A percentile compares a stretch with the other conserved stretches of the same genome.
phyloP scores from a whole-genome alignment of 2,113 vertebrate genomes.

The Channa maculata region DNA sequence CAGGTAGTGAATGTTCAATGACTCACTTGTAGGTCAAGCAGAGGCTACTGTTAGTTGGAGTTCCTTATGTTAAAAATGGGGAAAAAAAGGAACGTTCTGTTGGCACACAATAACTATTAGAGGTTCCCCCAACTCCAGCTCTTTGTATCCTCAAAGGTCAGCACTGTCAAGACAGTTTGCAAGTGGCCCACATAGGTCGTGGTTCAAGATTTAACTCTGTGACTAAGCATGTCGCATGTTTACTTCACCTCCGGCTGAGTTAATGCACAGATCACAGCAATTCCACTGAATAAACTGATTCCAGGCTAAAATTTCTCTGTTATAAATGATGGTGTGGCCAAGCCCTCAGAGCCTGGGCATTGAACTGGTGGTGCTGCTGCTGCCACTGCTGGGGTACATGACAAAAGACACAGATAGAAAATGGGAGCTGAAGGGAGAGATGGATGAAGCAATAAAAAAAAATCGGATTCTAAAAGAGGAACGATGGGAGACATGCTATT shows the following conservation, averaged over 20 bases:
- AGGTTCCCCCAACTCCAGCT: not conserved
- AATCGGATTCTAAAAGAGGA: conserved; percentile 19
- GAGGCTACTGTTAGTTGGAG: not conserved
- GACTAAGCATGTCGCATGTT: not conserved
- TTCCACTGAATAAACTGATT: not conserved
- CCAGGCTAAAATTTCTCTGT: not conserved
- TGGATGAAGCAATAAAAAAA: conserved; percentile 17
- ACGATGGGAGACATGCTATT: conserved; percentile 24
- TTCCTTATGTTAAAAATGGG: not conserved
- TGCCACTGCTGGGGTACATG: not conserved
- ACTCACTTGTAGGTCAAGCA: not conserved
- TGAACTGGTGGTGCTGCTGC: conserved; percentile 2
- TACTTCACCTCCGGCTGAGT: not conserved
- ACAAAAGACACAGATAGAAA: conserved; percentile 13
- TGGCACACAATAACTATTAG: not conserved
- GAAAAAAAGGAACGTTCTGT: not conserved
- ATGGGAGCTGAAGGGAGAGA: conserved; percentile 8
- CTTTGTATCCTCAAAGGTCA: conserved; percentile 33
- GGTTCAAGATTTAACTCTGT: not conserved
- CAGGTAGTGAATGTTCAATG: not conserved
- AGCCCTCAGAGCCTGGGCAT: not conserved
- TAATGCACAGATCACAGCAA: not conserved
- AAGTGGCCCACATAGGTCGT: conserved; percentile 3
- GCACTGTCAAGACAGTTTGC: conserved; percentile 3
- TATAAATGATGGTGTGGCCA: not conserved